phyloP scores from a whole-genome alignment of 2,113 vertebrate species.

The Phylloscopus trochilus region DNA sequence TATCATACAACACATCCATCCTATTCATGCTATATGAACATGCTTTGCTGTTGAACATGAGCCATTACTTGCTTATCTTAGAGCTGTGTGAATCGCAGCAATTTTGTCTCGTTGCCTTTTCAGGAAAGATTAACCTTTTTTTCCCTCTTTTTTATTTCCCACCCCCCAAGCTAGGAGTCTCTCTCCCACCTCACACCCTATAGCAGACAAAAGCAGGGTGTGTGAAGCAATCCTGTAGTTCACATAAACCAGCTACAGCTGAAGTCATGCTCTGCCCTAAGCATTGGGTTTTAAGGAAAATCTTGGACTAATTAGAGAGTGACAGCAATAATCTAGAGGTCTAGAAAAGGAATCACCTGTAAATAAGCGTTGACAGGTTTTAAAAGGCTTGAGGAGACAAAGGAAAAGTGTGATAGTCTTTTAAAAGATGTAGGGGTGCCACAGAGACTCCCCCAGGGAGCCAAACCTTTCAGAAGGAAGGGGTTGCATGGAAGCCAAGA shows the following conservation, averaged over 20 bases:
- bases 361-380: neutral
- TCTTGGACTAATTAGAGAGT: neutral
- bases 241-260: neutral
- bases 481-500: neutral
- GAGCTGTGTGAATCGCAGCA: slow-evolving; percentile 18
- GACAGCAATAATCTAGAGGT: neutral
- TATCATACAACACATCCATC: slow-evolving; percentile 61
- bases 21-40: slow-evolving; percentile 64
- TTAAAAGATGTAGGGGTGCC: neutral
- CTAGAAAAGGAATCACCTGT: neutral
- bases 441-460: neutral
- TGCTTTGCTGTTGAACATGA: slow-evolving; percentile 60
- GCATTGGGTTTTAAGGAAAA: neutral
- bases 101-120: slow-evolving; percentile 49
- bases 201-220: neutral
- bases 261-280: neutral
- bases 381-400: neutral
- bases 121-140: slow-evolving; percentile 41
- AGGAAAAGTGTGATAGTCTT: neutral
- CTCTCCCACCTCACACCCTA: neutral
- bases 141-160: neutral
- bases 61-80: slow-evolving; percentile 62
- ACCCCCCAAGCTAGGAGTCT: neutral
- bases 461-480: neutral
- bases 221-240: neutral